Conservation (phyloP, 1,140 invertebrate species). For the Neodiprion fabricii region DNA sequence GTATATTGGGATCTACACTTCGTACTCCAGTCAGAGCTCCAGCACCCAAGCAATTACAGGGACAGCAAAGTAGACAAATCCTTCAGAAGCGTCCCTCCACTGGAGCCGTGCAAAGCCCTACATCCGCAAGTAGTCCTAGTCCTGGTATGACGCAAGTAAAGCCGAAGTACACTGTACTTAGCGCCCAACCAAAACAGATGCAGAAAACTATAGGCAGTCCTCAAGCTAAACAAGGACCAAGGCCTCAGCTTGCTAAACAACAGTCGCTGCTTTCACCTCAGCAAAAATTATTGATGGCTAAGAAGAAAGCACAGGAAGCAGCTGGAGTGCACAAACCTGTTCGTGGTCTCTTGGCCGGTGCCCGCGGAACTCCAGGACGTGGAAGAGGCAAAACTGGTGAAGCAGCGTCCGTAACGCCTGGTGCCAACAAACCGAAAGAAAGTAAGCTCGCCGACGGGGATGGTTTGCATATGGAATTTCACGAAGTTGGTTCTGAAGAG, state of each 20-base stretch:
- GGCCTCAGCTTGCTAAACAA: slow-evolving; percentile 40
- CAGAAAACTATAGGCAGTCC: slow-evolving; percentile 38
- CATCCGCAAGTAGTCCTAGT: slow-evolving; percentile 12
- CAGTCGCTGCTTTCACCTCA: slow-evolving; percentile 55
- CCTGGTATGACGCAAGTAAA: slow-evolving; percentile 42
- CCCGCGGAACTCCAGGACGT: slow-evolving; percentile 31
- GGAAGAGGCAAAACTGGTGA: slow-evolving; percentile 35
- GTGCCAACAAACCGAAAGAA: slow-evolving; percentile 49
- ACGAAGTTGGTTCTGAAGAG: slow-evolving; percentile 57
- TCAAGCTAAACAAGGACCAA: slow-evolving; percentile 39
- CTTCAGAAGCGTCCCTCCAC: slow-evolving; percentile 46
- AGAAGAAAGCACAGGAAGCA: slow-evolving; percentile 56
- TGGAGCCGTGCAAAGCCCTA: slow-evolving; percentile 31
- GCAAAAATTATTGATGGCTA: slow-evolving; percentile 58
- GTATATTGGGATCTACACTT: slow-evolving; percentile 42
- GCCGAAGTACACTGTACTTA: slow-evolving; percentile 40
- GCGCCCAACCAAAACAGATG: slow-evolving; percentile 37
- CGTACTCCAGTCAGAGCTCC: slow-evolving; percentile 46
- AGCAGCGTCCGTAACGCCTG: slow-evolving; percentile 12
- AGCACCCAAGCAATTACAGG: slow-evolving; percentile 39
- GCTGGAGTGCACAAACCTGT: slow-evolving; percentile 45
- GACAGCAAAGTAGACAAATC: slow-evolving; percentile 38
- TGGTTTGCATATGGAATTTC: slow-evolving; percentile 61
- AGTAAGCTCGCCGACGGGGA: slow-evolving; percentile 59
- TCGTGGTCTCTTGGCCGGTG: slow-evolving; percentile 39